Percentiles rank a stretch among this genome's conserved stretches.
These are phyloP conservation scores for Sminthurides bifidus DNA, from an alignment of 1,140 invertebrate species.

Conservation along the genomic window DNA sequence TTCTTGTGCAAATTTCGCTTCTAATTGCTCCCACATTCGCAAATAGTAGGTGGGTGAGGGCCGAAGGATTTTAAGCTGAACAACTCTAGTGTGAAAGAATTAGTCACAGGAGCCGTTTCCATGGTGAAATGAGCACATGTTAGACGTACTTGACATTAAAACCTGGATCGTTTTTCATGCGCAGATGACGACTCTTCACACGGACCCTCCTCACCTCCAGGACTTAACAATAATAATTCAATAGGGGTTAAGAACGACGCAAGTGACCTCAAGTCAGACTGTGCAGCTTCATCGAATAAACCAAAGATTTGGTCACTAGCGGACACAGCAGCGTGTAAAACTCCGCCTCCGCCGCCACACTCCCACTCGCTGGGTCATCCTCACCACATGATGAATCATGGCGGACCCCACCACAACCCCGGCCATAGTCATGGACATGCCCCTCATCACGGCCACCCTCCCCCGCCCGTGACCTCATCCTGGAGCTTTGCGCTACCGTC, in stretches of 20 bases:
- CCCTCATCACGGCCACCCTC: conserved; percentile 15
- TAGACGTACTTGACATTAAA: too few species aligned
- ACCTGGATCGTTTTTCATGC: too few species aligned
- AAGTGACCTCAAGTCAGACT: conserved; percentile 32
- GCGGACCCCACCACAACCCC: background rate
- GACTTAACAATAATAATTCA: conserved; percentile 29
- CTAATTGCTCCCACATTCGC: too few species aligned
- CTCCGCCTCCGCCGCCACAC: conserved; percentile 29
- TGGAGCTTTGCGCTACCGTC: conserved; percentile 32
- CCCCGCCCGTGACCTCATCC: conserved; percentile 29
- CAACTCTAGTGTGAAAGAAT: too few species aligned
- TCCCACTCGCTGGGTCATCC: conserved; percentile 8
- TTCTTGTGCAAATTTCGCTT: too few species aligned
- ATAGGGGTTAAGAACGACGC: conserved; percentile 28
- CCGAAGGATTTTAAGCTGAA: too few species aligned
- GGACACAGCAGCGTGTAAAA: conserved; percentile 92
- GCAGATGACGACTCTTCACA: conserved; percentile 30
- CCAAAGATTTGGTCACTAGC: conserved; percentile 96
- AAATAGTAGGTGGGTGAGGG: too few species aligned
- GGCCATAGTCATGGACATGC: conserved; percentile 12
- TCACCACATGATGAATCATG: background rate
- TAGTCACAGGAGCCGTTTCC: too few species aligned
- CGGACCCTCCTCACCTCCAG: conserved; percentile 23
- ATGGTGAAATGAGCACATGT: too few species aligned
- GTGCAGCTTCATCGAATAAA: conserved; percentile 55